Conservation (phyloP, 1,140 invertebrate genomes). For the Drosophila willistoni region DNA sequence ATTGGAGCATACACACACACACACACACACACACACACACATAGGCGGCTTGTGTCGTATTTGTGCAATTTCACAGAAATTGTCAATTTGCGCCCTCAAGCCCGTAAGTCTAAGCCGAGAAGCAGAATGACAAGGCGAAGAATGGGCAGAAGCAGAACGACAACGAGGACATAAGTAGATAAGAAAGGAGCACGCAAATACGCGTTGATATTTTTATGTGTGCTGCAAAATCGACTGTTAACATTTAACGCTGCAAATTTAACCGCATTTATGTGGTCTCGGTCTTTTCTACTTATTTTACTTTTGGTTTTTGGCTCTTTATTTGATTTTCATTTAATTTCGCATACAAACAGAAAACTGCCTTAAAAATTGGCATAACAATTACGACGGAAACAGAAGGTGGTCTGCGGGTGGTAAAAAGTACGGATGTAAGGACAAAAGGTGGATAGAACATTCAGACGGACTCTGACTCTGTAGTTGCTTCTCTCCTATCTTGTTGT, state of each 20-base stretch:
- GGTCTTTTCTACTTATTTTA: neutral
- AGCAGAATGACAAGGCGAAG: slow-evolving; percentile 24
- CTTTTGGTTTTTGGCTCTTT: slow-evolving; percentile 36
- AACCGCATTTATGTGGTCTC: slow-evolving; percentile 69
- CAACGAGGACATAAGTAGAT: slow-evolving; percentile 16
- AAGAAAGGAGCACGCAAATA: slow-evolving; percentile 61
- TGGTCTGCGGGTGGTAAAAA: neutral
- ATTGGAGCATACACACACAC: slow-evolving; percentile 51
- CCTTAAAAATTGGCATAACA: slow-evolving; percentile 26
- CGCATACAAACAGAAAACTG: neutral
- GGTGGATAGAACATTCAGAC: neutral
- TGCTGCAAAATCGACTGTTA: slow-evolving; percentile 73
- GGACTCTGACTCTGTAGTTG: neutral
- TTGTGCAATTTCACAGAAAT: slow-evolving; percentile 80
- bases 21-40: slow-evolving; percentile 2
- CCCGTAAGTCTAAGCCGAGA: slow-evolving; percentile 71
- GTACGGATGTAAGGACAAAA: neutral
- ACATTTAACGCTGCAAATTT: slow-evolving; percentile 78
- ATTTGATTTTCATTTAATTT: slow-evolving; percentile 59
- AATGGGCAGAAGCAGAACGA: slow-evolving; percentile 1
- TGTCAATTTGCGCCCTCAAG: slow-evolving; percentile 76
- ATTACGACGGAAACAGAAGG: slow-evolving; percentile 18
- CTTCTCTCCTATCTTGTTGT: neutral
- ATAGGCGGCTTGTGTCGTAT: slow-evolving; percentile 57
- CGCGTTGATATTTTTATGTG: slow-evolving; percentile 76